Evolutionary conservation across 2,113 vertebrate genomes (phyloP).

Genomic region (Microtus montanus): DNA sequence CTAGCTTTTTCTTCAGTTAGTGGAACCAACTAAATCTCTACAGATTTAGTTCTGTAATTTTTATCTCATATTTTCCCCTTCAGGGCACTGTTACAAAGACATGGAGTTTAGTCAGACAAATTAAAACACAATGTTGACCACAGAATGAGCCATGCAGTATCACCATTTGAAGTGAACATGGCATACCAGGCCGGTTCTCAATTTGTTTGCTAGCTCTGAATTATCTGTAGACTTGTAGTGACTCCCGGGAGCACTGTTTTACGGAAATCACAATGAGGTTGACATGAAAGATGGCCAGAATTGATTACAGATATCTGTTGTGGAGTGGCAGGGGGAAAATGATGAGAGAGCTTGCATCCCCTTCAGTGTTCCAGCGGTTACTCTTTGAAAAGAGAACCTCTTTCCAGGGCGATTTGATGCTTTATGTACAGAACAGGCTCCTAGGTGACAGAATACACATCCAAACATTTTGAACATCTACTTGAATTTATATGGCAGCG

Average conservation of each 20-base stretch:
- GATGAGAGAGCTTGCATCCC: not conserved
- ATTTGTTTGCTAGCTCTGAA: not conserved
- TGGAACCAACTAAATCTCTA: not conserved
- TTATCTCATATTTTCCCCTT: not conserved
- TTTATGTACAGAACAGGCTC: constrained; percentile 6
- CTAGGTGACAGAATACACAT: constrained; percentile 17
- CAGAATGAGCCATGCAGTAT: not conserved
- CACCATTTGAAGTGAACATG: not conserved
- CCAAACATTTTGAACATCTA: not conserved
- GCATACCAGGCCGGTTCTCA: not conserved
- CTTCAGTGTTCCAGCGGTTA: not conserved
- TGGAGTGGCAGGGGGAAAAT: not conserved
- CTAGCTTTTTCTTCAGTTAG: not conserved
- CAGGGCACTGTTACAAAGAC: not conserved
- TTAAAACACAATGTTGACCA: not conserved
- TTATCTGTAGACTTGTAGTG: not conserved
- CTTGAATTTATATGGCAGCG: not conserved
- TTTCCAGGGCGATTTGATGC: constrained; percentile 26
- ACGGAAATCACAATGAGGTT: not conserved
- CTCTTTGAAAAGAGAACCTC: not conserved
- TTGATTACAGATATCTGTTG: not conserved
- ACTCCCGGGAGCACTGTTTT: not conserved
- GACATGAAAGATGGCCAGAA: not conserved
- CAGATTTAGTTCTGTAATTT: not conserved
- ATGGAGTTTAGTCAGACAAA: not conserved